phyloP scores from a whole-genome alignment of 2,888 invertebrate species.

The Andrena camellia region DNA sequence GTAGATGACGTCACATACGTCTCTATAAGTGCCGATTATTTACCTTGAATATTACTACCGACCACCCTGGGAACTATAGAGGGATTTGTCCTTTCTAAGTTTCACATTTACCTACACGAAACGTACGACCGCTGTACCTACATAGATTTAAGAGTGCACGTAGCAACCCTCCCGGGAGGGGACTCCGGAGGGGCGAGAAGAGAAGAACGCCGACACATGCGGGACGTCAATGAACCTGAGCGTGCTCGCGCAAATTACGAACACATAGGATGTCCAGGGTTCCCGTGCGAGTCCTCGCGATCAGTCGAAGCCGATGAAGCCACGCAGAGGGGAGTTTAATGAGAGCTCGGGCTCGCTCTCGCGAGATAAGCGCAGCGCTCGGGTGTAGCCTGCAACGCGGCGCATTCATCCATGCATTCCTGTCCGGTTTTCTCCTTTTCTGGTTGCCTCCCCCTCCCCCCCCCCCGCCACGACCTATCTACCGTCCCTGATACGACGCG shows the following conservation, averaged over 20 bases:
- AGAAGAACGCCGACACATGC: neutral
- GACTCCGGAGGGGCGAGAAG: neutral
- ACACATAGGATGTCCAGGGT: neutral
- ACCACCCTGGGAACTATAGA: no score
- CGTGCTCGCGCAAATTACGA: slow-evolving; percentile 16
- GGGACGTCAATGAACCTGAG: slow-evolving; percentile 1
- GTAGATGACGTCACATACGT: no score
- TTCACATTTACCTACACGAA: neutral
- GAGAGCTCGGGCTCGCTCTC: slow-evolving; percentile 49
- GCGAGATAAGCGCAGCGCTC: slow-evolving; percentile 63
- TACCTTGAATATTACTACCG: no score
- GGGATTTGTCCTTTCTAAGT: no score
- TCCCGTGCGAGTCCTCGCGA: slow-evolving; percentile 19
- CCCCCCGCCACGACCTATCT: slow-evolving; percentile 30
- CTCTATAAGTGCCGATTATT: no score
- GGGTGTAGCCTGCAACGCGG: slow-evolving; percentile 51
- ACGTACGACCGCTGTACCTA: neutral
- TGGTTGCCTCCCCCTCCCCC: slow-evolving; percentile 37
- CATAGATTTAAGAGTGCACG: neutral
- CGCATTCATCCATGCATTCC: slow-evolving; percentile 75
- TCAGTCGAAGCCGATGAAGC: slow-evolving; percentile 44
- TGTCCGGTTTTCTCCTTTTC: slow-evolving; percentile 75
- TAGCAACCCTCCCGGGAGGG: neutral
- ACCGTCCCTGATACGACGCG: slow-evolving; percentile 48
- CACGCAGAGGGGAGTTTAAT: slow-evolving; percentile 57